These are phyloP conservation scores for Dipodomys merriami DNA, from an alignment of 2,113 vertebrate genomes.

Conservation along the genomic window DNA sequence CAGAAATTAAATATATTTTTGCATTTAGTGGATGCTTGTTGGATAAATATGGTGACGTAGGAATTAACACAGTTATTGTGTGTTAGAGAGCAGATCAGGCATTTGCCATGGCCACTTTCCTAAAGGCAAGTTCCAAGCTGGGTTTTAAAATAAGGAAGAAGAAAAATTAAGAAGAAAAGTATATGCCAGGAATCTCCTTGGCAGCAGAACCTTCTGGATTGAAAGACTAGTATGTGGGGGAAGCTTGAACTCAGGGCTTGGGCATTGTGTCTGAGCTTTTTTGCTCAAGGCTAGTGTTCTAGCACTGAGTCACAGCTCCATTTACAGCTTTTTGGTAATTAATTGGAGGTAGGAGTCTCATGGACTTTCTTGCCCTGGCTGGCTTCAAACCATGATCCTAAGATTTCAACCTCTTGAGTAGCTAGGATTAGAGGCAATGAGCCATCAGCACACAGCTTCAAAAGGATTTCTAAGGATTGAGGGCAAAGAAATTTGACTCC, in stretches of 20 bases:
- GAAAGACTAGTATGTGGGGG: not conserved
- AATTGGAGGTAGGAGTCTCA: too few relatives aligned
- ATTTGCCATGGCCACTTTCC: conserved; percentile 13
- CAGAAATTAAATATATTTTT: conserved; percentile 46
- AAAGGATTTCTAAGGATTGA: conserved; percentile 34
- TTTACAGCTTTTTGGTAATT: too few relatives aligned
- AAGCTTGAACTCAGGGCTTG: too few relatives aligned
- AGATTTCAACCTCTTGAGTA: too few relatives aligned
- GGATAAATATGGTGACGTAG: conserved; percentile 31
- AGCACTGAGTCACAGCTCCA: too few relatives aligned
- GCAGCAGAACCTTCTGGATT: conserved; percentile 47
- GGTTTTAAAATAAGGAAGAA: conserved; percentile 36
- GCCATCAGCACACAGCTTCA: too few relatives aligned
- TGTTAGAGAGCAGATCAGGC: conserved; percentile 37
- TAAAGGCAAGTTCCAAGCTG: conserved; percentile 44
- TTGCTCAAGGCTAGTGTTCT: too few relatives aligned
- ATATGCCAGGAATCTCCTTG: not conserved
- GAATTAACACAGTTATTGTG: conserved; percentile 32
- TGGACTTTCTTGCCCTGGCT: too few relatives aligned
- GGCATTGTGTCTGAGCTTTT: too few relatives aligned
- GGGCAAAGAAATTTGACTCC: conserved; percentile 3
- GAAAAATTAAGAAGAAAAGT: not conserved
- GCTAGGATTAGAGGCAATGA: too few relatives aligned
- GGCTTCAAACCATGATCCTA: too few relatives aligned
- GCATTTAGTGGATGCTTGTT: conserved; percentile 29